Percentiles rank a stretch among this genome's conserved stretches.
Evolutionary conservation across 2,113 vertebrate species (phyloP).

Genomic region (Galemys pyrenaicus): DNA sequence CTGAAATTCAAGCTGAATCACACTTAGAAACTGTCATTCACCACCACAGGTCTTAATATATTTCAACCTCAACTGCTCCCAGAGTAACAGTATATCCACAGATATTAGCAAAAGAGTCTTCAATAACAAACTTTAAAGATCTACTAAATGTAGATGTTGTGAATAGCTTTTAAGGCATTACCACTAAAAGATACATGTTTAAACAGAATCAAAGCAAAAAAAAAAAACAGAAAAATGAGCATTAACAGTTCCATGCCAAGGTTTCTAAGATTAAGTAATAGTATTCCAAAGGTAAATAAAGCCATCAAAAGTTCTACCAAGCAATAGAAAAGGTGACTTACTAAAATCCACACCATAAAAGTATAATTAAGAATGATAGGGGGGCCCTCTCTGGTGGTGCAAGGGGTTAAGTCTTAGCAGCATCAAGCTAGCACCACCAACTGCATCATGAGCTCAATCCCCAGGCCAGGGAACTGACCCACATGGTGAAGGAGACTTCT

Average conservation of each 20-base stretch:
- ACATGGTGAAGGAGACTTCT: too few relatives aligned
- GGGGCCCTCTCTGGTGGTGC: too few relatives aligned
- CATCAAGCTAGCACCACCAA: too few relatives aligned
- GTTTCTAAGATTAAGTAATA: background rate
- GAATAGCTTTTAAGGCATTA: background rate
- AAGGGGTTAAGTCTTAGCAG: too few relatives aligned
- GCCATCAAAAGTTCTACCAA: background rate
- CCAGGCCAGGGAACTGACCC: too few relatives aligned
- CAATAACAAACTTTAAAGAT: background rate
- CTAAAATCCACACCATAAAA: background rate
- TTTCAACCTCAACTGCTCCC: background rate
- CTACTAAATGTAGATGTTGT: background rate
- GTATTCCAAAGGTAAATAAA: background rate
- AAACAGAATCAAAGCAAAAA: background rate
- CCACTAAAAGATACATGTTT: background rate
- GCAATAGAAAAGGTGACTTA: background rate
- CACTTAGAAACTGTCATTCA: background rate
- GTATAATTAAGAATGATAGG: background rate
- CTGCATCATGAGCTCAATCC: too few relatives aligned
- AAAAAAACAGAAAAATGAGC: constrained; percentile 2
- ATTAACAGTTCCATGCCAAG: background rate
- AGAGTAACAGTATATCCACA: background rate
- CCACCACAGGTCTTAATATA: background rate
- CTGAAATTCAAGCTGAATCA: background rate
- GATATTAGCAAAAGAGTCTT: background rate